Percentiles rank a stretch among this genome's conserved stretches.
These are phyloP conservation scores for Ctenosaura bakeri DNA, from an alignment of 2,797 vertebrate genomes.

Conservation along the genomic window DNA sequence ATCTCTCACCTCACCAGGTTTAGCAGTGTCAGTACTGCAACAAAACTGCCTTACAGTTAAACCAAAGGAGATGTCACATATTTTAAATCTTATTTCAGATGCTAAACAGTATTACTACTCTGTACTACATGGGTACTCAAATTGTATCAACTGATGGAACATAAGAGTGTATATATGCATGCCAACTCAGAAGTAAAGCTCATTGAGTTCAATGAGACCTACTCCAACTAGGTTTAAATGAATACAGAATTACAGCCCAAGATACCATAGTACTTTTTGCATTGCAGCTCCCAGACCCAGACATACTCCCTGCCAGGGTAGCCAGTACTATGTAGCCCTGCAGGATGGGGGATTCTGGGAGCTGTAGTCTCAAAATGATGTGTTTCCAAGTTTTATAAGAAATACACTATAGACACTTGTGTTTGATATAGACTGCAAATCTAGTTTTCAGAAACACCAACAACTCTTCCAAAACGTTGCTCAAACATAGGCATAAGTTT, in stretches of 20 bases:
- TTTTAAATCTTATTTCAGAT: background rate
- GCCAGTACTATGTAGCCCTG: background rate
- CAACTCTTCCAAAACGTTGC: background rate
- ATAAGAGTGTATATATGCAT: background rate
- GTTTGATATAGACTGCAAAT: background rate
- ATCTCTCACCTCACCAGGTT: background rate
- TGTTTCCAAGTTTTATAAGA: too few relatives aligned
- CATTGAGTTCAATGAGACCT: background rate
- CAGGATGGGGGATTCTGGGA: too few relatives aligned
- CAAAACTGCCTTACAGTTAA: background rate
- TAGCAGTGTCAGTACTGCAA: background rate
- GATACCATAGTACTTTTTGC: background rate
- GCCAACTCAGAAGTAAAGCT: background rate
- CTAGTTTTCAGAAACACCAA: background rate
- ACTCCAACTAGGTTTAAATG: background rate
- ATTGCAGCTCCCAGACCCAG: too few relatives aligned
- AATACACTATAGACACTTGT: too few relatives aligned
- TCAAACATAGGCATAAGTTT: background rate
- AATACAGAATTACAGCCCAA: background rate
- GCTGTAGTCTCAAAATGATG: too few relatives aligned
- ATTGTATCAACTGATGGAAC: too few relatives aligned
- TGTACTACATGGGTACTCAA: too few relatives aligned
- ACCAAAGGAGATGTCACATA: background rate
- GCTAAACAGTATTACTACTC: background rate
- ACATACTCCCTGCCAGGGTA: background rate